Conservation (phyloP, 2,888 invertebrate genomes). For the Andrena bicolor region DNA sequence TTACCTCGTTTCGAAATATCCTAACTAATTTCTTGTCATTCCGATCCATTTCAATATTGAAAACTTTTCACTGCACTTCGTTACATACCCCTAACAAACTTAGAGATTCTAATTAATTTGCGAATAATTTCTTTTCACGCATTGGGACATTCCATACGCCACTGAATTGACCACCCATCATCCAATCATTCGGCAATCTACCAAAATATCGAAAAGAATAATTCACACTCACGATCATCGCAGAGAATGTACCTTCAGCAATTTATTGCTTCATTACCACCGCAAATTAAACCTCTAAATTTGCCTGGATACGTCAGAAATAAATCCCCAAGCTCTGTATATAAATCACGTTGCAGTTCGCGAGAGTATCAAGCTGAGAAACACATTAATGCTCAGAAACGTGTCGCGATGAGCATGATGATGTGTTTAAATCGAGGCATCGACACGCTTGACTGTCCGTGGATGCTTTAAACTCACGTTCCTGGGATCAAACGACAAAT, state of each 20-base stretch:
- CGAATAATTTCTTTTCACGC: too few relatives aligned
- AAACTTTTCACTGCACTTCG: too few relatives aligned
- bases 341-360: not conserved
- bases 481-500: slow-evolving; percentile 11
- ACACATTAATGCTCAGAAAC: not conserved
- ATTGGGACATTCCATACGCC: too few relatives aligned
- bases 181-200: too few relatives aligned
- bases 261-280: too few relatives aligned
- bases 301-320: not conserved
- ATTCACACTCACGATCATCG: not conserved
- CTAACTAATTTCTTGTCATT: too few relatives aligned
- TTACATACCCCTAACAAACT: too few relatives aligned
- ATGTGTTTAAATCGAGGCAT: slow-evolving; percentile 9
- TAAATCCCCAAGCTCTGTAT: not conserved
- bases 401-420: not conserved
- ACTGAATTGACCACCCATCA: too few relatives aligned
- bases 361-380: not conserved
- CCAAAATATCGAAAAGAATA: not conserved
- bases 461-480: not conserved
- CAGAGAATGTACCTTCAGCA: too few relatives aligned
- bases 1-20: too few relatives aligned
- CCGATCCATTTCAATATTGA: too few relatives aligned
- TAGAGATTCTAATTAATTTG: too few relatives aligned
- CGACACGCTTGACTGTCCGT: not conserved
- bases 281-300: not conserved